These are phyloP conservation scores for Mamestra configurata DNA, from an alignment of 1,140 invertebrate genomes.

Conservation along the genomic window DNA sequence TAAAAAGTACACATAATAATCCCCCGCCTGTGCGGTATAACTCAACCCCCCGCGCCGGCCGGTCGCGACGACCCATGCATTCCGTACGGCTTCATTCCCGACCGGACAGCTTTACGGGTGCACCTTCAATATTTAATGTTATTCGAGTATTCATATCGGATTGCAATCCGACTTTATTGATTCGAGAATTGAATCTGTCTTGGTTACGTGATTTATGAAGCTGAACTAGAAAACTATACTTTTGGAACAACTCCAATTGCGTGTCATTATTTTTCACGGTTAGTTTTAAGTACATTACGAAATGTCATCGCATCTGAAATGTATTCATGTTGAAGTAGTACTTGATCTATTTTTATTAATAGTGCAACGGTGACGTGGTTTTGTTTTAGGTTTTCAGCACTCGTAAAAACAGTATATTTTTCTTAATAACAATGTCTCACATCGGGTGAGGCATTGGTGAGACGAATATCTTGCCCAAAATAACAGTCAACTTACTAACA, in stretches of 20 bases:
- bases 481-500: no score
- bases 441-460: no score
- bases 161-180: constrained; percentile 42
- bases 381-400: no score
- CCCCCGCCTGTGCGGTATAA: constrained; percentile 7
- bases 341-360: no score
- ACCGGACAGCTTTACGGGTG: constrained; percentile 40
- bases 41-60: background rate
- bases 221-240: constrained; percentile 10
- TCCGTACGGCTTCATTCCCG: constrained; percentile 26
- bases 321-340: no score
- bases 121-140: constrained; percentile 42
- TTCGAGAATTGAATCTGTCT: constrained; percentile 44
- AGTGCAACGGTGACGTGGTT: no score
- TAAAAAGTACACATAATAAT: no score
- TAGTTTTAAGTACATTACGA: background rate
- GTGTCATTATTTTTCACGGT: background rate
- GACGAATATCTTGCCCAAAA: no score
- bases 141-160: constrained; percentile 39
- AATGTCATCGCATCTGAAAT: no score
- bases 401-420: no score
- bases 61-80: constrained; percentile 2
- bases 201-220: constrained; percentile 5
- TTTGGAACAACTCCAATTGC: constrained; percentile 2
- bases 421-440: no score